phyloP scores from a whole-genome alignment of 2,113 vertebrate genomes.

The Sigmodon hispidus region DNA sequence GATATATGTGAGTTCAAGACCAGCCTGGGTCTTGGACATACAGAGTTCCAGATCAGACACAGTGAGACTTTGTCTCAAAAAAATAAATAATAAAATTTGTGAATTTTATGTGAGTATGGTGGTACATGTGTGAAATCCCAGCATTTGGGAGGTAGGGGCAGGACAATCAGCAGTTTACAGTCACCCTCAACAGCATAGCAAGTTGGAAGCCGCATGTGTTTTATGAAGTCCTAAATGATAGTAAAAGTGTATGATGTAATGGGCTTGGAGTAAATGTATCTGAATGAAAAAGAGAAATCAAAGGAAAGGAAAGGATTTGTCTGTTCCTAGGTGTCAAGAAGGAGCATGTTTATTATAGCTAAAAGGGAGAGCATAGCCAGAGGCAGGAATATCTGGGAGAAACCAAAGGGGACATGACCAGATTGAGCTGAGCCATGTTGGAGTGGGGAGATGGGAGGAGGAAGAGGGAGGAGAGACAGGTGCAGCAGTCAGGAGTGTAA shows the following conservation, averaged over 20 bases:
- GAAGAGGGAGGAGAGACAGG: background rate
- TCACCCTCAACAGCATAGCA: background rate
- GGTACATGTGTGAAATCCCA: background rate
- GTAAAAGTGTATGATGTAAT: slow-evolving; percentile 1
- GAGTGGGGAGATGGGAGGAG: background rate
- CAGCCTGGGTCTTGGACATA: too few relatives aligned
- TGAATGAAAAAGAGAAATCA: background rate
- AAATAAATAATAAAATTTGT: background rate
- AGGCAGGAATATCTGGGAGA: background rate
- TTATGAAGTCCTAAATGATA: background rate
- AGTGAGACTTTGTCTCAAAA: background rate
- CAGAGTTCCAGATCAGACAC: background rate
- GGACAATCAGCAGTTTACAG: background rate
- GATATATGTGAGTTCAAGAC: background rate
- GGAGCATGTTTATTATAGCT: background rate
- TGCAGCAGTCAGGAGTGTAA: background rate
- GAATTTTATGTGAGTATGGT: background rate
- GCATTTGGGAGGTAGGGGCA: background rate
- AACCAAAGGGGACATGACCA: background rate
- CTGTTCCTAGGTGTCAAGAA: background rate
- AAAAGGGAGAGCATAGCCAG: background rate
- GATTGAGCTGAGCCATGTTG: background rate
- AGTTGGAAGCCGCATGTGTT: background rate
- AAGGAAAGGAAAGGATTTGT: background rate
- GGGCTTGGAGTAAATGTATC: slow-evolving; percentile 12